Evolutionary conservation across 2,888 invertebrate species (phyloP).

Genomic region (Chymomyza caudatula): DNA sequence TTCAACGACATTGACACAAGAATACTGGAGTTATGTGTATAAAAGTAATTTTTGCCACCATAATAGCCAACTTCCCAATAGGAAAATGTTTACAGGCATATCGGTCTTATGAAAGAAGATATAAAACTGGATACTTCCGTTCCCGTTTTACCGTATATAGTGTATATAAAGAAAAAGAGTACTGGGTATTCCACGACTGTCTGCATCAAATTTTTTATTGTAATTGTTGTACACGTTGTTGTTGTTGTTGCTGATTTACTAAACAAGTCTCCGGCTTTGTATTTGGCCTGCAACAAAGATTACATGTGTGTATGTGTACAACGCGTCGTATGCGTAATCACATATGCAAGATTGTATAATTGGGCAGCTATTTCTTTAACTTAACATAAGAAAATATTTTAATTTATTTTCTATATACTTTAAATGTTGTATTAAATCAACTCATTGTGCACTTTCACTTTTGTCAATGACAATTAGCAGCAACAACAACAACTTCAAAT

Average conservation of each 20-base stretch:
- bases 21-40: too few species aligned
- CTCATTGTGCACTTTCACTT: constrained; percentile 52
- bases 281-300: background rate
- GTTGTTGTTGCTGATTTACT: background rate
- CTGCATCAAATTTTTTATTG: background rate
- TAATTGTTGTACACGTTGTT: background rate
- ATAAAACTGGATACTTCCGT: too few species aligned
- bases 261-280: constrained; percentile 29
- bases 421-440: background rate
- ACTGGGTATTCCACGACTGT: too few species aligned
- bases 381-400: background rate
- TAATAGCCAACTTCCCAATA: too few species aligned
- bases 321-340: background rate
- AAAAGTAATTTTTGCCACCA: too few species aligned
- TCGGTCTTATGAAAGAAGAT: too few species aligned
- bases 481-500: constrained; percentile 25
- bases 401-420: background rate
- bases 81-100: too few species aligned
- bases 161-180: background rate
- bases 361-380: background rate
- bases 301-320: background rate
- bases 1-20: too few species aligned
- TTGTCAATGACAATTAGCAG: constrained; percentile 62
- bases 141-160: background rate
- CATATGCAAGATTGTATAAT: background rate